Percentiles rank a stretch among this genome's conserved stretches.
These are phyloP conservation scores for Camelus dromedarius DNA, from an alignment of 2,113 vertebrate genomes.

Conservation along the genomic window DNA sequence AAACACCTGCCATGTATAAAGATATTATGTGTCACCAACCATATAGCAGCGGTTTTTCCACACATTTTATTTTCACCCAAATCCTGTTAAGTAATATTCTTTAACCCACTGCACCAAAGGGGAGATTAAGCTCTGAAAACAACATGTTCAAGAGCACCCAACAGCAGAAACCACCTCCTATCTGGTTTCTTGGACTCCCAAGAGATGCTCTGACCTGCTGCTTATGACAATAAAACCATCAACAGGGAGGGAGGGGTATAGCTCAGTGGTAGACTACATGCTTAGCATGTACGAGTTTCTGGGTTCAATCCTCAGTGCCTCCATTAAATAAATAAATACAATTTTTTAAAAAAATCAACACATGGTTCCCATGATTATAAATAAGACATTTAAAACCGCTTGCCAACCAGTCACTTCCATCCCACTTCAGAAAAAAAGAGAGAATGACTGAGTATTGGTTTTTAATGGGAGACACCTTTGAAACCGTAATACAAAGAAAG, in stretches of 20 bases:
- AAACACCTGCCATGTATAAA: not conserved
- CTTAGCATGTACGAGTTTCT: too few relatives aligned
- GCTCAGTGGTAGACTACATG: too few relatives aligned
- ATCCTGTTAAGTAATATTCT: not conserved
- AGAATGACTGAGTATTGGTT: not conserved
- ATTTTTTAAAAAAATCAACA: too few relatives aligned
- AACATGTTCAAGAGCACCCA: not conserved
- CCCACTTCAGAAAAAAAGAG: not conserved
- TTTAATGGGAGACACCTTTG: not conserved
- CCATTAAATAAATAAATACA: too few relatives aligned
- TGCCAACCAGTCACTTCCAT: not conserved
- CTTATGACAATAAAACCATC: not conserved
- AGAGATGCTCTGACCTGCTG: not conserved
- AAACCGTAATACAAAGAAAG: not conserved
- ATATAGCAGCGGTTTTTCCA: not conserved
- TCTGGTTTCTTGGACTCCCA: not conserved
- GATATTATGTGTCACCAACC: not conserved
- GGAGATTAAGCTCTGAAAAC: not conserved
- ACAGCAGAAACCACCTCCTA: constrained; percentile 38
- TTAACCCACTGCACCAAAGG: not conserved
- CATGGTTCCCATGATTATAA: not conserved
- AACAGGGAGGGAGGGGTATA: not conserved
- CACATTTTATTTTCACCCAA: not conserved
- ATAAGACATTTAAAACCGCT: not conserved
- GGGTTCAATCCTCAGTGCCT: too few relatives aligned